phyloP scores from a whole-genome alignment of 2,113 vertebrate species.

The Hypocryptadius cinnamomeus region DNA sequence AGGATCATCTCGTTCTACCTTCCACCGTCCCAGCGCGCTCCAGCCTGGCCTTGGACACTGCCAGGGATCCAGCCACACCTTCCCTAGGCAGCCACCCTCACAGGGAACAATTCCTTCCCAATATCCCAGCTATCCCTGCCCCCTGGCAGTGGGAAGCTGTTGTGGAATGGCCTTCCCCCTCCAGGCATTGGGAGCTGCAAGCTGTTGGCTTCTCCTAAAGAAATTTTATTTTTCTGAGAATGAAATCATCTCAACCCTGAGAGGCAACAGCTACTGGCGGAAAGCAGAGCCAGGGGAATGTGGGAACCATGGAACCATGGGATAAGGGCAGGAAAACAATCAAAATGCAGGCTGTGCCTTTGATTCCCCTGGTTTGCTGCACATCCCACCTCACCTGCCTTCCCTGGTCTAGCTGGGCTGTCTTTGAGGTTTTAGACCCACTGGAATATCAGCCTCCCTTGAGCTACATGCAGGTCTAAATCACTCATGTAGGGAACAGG shows the following conservation, averaged over 20 bases:
- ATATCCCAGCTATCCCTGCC: neutral
- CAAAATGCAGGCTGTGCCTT: neutral
- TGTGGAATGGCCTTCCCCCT: neutral
- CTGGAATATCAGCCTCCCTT: neutral
- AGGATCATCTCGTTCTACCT: neutral
- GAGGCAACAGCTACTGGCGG: neutral
- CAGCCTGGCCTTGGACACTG: fast-evolving
- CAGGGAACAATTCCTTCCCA: neutral
- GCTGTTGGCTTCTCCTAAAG: neutral
- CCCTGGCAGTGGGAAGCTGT: neutral
- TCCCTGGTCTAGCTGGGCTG: neutral
- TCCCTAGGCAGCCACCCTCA: neutral
- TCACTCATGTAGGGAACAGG: neutral
- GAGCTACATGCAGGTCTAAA: neutral
- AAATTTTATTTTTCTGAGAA: neutral
- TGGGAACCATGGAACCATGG: neutral
- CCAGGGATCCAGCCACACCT: neutral
- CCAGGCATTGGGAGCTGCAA: neutral
- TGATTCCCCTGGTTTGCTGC: neutral
- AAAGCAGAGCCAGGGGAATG: neutral
- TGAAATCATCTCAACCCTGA: neutral
- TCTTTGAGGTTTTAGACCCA: neutral
- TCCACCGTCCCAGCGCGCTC: fast-evolving
- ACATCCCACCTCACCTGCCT: neutral
- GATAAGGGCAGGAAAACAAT: neutral